Base-by-base conservation (phyloP, 92 coral and sea anemone species). In the Actinostola sp. region DNA sequence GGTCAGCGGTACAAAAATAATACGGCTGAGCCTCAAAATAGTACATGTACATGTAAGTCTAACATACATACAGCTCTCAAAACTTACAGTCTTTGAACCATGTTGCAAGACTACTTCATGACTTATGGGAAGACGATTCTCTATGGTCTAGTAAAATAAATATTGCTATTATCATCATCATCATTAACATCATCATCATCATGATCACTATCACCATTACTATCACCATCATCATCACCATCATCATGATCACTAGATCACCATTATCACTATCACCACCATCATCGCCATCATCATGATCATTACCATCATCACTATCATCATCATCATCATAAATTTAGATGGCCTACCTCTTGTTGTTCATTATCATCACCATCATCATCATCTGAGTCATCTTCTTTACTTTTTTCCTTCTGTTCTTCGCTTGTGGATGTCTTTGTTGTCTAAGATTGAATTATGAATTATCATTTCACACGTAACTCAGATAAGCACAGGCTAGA, bases 91-190 rank as follows among this genome's bases (percentile, higher is more conserved):
- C 64, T 86, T 88, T 46, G 82, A 58, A 19, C 98, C 98, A 88
- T 94, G 97, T 33, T 89, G 84, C 63, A 94, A 61, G 1, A 91
- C 78, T 28, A 94, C 88, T 76, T 94, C 98, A 85, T 94, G 98
- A 32, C 93, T 94, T 32, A 88, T 83, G 27, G 98, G 98, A 36
- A 94, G 82, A 36, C 65, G 55, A 48, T 73, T 82, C 68, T 88
- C 96, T 25, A 83, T 33, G 34, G 73, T 69, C 98, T 94, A 36
- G 5, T 26, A 63, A 27, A 23, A 19, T 34, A 20, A 19, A 1
- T 19, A 33, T 0, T 20, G 12, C 10, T 27, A 8, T 60, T 60
- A 60, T 31, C 3, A 29, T 57, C 3, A 57, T 31, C 36, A 57
- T 57, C 20, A 8, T 57, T 63, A 61, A 57, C 55, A 15, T 86